These are phyloP conservation scores for Mimas tiliae DNA, from an alignment of 2,888 invertebrate species.

Conservation along the genomic window DNA sequence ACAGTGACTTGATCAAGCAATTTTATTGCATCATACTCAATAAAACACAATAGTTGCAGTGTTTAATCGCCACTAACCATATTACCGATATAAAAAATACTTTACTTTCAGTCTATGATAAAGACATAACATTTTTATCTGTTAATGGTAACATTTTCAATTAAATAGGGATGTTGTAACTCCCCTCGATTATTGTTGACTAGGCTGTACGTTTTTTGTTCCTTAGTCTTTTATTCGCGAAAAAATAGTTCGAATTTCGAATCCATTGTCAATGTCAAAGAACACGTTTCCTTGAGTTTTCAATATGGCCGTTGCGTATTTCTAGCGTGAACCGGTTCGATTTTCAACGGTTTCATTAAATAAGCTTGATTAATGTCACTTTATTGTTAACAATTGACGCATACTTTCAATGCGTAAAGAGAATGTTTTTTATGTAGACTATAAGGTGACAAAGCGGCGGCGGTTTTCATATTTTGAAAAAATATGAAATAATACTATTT, in stretches of 20 bases:
- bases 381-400: slow-evolving; percentile 4
- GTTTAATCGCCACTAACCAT: neutral
- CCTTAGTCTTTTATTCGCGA: slow-evolving; percentile 61
- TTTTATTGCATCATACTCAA: slow-evolving; percentile 41
- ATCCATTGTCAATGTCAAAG: slow-evolving; percentile 62
- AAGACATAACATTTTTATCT: slow-evolving; percentile 39
- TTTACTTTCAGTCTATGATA: slow-evolving; percentile 34
- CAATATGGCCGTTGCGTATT: slow-evolving; percentile 50
- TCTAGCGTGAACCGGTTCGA: slow-evolving; percentile 50
- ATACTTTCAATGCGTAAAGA: neutral
- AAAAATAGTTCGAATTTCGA: slow-evolving; percentile 56
- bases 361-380: slow-evolving; percentile 37
- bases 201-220: slow-evolving; percentile 56
- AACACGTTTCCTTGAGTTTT: slow-evolving; percentile 63
- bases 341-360: slow-evolving; percentile 47
- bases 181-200: slow-evolving; percentile 47
- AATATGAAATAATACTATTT: neutral
- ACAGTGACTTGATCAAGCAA: slow-evolving; percentile 36
- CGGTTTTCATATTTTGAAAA: neutral
- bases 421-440: neutral
- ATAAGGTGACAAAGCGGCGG: neutral
- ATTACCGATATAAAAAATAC: too few relatives aligned
- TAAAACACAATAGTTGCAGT: slow-evolving; percentile 36
- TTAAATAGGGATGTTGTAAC: slow-evolving; percentile 1
- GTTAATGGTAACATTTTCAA: slow-evolving; percentile 15